These are phyloP conservation scores for Pyxicephalus adspersus DNA, from an alignment of 2,113 vertebrate species.

Conservation along the genomic window DNA sequence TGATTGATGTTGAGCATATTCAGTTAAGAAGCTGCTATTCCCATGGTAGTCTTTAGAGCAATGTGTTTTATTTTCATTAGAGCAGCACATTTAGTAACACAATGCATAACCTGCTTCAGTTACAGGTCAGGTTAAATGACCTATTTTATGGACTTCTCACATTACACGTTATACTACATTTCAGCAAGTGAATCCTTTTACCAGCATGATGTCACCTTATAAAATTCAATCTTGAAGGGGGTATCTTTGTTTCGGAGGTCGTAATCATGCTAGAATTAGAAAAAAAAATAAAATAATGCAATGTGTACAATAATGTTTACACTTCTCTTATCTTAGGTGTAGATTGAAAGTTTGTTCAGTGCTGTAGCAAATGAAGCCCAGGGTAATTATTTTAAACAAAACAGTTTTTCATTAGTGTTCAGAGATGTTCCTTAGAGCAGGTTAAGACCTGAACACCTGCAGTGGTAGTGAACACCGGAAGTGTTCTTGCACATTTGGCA, in stretches of 20 bases:
- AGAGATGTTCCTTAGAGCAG: too few species aligned
- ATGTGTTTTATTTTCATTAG: constrained; percentile 26
- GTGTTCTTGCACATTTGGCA: too few species aligned
- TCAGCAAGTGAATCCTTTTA: not conserved
- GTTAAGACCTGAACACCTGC: too few species aligned
- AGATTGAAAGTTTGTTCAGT: too few species aligned
- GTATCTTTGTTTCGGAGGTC: not conserved
- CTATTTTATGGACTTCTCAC: constrained; percentile 2
- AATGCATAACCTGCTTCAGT: not conserved
- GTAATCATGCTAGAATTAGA: too few species aligned
- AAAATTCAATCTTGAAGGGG: not conserved
- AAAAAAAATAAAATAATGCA: too few species aligned
- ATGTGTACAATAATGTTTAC: too few species aligned
- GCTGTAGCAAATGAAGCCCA: too few species aligned
- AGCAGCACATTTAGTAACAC: not conserved
- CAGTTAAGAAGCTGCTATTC: constrained; percentile 57
- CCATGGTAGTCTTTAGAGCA: not conserved
- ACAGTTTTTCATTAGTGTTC: too few species aligned
- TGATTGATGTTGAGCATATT: constrained; percentile 58
- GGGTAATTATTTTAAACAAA: too few species aligned
- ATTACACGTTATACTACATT: not conserved
- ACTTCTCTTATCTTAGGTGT: too few species aligned
- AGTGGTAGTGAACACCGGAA: too few species aligned
- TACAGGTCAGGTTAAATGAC: not conserved
- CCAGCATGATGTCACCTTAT: not conserved